Evolutionary conservation across 1,140 invertebrate species (phyloP).

Genomic region (Nomia melanderi): DNA sequence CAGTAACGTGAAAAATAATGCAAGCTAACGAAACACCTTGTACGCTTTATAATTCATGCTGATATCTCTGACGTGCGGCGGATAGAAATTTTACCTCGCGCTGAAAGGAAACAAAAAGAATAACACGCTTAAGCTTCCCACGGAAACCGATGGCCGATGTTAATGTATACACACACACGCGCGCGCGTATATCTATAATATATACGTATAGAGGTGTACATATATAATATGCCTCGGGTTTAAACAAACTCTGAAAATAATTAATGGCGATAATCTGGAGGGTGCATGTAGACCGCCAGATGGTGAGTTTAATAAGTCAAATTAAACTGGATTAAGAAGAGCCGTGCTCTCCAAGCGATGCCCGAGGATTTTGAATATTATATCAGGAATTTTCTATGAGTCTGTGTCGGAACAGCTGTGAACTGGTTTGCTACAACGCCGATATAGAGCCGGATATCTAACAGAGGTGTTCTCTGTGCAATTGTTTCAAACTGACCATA

Average conservation of each 20-base stretch:
- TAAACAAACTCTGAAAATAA: constrained; percentile 56
- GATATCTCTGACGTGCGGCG: constrained; percentile 6
- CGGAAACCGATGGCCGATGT: neutral
- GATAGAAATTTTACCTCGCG: neutral
- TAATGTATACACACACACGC: neutral
- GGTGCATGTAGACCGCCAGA: constrained; percentile 58
- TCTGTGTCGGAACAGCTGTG: constrained; percentile 37
- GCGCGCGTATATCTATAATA: neutral
- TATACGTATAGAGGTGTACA: too few relatives aligned
- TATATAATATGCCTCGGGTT: constrained; percentile 24
- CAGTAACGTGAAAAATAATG: neutral
- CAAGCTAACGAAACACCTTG: neutral
- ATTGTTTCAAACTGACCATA: constrained; percentile 6
- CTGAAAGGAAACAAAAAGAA: neutral
- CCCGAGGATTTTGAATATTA: constrained; percentile 62
- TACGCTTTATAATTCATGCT: constrained; percentile 6
- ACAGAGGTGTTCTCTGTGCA: neutral
- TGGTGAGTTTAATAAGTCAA: constrained; percentile 72
- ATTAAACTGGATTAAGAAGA: constrained; percentile 68
- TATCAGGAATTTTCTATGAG: constrained; percentile 57
- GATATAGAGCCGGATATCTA: constrained; percentile 31
- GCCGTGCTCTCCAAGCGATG: constrained; percentile 43
- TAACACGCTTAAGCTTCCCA: neutral
- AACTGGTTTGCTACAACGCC: constrained; percentile 35
- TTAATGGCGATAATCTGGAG: constrained; percentile 58